These are phyloP conservation scores for Anisognathus igniventris DNA, from an alignment of 2,797 vertebrate genomes.

Conservation along the genomic window DNA sequence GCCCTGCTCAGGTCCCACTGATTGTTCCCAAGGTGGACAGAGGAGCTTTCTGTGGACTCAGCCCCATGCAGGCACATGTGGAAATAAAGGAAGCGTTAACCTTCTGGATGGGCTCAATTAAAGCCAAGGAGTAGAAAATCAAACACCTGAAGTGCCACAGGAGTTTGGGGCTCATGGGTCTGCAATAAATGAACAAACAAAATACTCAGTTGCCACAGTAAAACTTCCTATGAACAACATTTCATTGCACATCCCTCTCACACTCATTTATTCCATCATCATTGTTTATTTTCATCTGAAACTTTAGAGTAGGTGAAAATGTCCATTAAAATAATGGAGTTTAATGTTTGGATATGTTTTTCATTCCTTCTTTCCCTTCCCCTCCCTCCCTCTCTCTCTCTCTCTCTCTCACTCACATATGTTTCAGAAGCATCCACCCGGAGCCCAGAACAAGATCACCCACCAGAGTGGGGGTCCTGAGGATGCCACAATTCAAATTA, in stretches of 20 bases:
- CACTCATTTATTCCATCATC: rapidly evolving
- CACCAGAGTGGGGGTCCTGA: neutral
- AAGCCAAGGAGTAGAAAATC: neutral
- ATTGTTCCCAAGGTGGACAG: neutral
- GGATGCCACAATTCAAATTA: neutral
- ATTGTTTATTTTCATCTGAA: neutral
- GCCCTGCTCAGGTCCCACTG: neutral
- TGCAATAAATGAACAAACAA: neutral
- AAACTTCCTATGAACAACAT: neutral
- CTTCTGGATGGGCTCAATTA: neutral
- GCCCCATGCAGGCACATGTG: rapidly evolving
- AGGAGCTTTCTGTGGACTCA: neutral
- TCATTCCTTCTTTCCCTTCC: neutral
- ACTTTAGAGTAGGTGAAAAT: neutral
- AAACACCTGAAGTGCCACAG: neutral
- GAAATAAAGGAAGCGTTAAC: neutral
- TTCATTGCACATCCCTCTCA: neutral
- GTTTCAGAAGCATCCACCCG: neutral
- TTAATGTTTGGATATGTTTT: neutral
- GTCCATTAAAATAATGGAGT: neutral
- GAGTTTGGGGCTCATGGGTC: neutral
- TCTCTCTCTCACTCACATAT: rapidly evolving
- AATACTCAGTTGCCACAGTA: neutral
- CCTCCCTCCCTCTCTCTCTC: rapidly evolving
- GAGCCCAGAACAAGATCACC: neutral